phyloP scores from a whole-genome alignment of 2,113 vertebrate species.

The Chauna torquata region DNA sequence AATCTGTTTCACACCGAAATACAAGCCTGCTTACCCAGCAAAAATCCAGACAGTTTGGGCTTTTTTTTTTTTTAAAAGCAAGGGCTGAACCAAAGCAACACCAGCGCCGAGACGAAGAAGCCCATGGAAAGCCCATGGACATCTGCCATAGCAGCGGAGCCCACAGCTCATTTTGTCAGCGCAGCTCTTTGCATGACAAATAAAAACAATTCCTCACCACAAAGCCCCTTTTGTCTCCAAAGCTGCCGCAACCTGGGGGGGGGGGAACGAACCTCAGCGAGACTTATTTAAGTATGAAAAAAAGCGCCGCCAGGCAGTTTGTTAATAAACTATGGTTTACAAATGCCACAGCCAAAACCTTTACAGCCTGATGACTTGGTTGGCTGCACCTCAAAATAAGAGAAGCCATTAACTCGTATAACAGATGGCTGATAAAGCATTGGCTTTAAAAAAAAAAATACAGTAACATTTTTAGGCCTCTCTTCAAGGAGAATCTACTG shows the following conservation, averaged over 20 bases:
- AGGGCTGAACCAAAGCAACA: background rate
- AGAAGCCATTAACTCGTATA: constrained; percentile 32
- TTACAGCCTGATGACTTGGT: background rate
- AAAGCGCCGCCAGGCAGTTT: background rate
- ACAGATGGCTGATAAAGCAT: constrained; percentile 13
- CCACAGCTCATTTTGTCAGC: background rate
- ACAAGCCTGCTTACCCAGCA: background rate
- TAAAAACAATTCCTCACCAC: constrained; percentile 17
- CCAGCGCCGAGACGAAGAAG: background rate
- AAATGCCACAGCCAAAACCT: background rate
- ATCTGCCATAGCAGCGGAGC: constrained; percentile 3
- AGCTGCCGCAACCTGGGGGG: background rate
- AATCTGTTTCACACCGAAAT: background rate
- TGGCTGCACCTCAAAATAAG: constrained; percentile 35
- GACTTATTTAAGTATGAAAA: background rate
- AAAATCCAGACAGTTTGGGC: background rate
- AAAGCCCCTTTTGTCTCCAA: constrained; percentile 41
- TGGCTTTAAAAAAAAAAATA: background rate
- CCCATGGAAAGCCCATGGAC: background rate
- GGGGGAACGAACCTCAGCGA: background rate
- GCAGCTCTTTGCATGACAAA: constrained; percentile 28
- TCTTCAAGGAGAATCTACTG: background rate
- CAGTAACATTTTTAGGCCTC: background rate
- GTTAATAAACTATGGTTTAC: constrained; percentile 14
- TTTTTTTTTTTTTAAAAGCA: background rate